Percentiles rank a stretch among this genome's conserved stretches.
Conservation (phyloP, 2,113 vertebrate species). For the Tauraco erythrolophus region DNA sequence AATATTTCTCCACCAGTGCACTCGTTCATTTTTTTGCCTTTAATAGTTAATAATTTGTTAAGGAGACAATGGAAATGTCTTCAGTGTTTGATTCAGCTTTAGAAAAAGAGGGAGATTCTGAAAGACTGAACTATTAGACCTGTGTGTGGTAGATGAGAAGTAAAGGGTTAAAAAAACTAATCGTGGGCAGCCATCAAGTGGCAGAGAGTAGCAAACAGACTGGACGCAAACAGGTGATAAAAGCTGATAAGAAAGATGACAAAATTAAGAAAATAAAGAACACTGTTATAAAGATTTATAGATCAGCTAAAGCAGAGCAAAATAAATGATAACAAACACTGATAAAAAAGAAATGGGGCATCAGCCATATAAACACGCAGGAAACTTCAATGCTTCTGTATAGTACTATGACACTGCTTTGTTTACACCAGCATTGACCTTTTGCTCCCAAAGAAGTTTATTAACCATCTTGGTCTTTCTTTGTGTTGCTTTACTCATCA, state of each 20-base stretch:
- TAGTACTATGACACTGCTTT: conserved; percentile 70
- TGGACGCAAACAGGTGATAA: conserved; percentile 75
- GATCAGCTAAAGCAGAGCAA: conserved; percentile 62
- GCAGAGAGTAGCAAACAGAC: conserved; percentile 46
- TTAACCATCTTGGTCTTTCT: conserved; percentile 72
- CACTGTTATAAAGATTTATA: conserved; percentile 75
- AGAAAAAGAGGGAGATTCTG: not conserved
- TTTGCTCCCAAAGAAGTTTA: conserved; percentile 74
- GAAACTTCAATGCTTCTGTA: conserved; percentile 78
- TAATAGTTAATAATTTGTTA: not conserved
- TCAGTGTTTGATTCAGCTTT: not conserved
- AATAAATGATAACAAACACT: conserved; percentile 68
- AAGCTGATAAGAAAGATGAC: conserved; percentile 56
- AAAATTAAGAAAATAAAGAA: conserved; percentile 76
- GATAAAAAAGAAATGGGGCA: conserved; percentile 73
- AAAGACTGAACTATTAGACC: not conserved
- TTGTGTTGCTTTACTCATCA: conserved; percentile 68
- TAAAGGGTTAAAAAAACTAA: conserved; percentile 2
- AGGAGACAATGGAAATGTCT: not conserved
- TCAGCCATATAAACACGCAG: conserved; percentile 65
- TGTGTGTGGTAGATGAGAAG: not conserved
- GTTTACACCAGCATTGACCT: conserved; percentile 75
- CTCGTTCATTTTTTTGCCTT: not conserved
- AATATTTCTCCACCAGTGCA: not conserved
- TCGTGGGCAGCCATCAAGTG: not conserved